Base-by-base conservation (phyloP, 1,140 invertebrate genomes). In the Drosophila serrata region DNA sequence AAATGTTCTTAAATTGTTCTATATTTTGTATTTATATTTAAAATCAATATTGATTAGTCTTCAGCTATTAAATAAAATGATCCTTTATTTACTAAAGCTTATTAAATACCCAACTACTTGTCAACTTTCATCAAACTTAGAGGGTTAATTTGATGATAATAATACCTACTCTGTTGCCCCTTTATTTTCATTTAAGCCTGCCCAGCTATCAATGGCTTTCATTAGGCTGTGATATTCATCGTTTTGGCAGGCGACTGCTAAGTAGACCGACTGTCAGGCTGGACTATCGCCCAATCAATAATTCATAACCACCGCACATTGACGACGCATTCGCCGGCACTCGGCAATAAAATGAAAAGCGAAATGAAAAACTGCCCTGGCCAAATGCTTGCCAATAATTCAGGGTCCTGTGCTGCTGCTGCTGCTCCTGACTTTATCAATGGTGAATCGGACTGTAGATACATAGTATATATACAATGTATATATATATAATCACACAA, bases 271-370 rank as follows among this genome's bases (percentile, higher is more conserved):
- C 60, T 78, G 65, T 74, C 64, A 65, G 56, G 53, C 60, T 35
- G 37, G 29, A 45, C 65, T 81, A 75, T 77, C 57, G 42, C n/a
- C 43, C 74, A 85, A 85, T 90, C 86, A 90, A 90, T 90, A 90
- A 90, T 90, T 90, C 86, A 90, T 90, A 90, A 81, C 75, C 72
- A 56, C 60, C 64, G 67, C 85, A 84, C 85, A 90, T 75, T 65
- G 77, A 90, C 81, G 80, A 85, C 85, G 75, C 61, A 62, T 72
- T 78, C 57, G 57, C 51, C 33, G 19, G 49, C 22, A 61, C 53
- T 56, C 62, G 84, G 81, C 85, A 64, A 90, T 88, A 90, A 90
- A 88, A 88, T 81, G 68, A 84, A 90, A 90, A 84, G 67, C 69
- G 58, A 86, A 86, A 87, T 58, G 80, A 65, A 86, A 72, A 86